A percentile compares a stretch with the other conserved stretches of the same genome.
Conservation (phyloP, 1,140 invertebrate species). For the Oscheius sp. region DNA sequence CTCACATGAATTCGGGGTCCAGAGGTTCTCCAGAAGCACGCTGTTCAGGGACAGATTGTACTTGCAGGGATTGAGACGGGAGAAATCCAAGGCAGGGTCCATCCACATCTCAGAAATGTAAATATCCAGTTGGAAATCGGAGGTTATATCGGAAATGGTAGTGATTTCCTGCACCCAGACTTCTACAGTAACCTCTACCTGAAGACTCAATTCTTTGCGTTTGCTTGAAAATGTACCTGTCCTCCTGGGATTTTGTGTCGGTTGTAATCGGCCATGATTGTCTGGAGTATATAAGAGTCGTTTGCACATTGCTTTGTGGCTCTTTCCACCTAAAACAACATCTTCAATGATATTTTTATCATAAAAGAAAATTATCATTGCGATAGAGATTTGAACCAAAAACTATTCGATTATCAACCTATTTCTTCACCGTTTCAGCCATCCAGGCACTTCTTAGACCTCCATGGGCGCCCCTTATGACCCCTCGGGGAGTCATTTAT, state of each 20-base stretch:
- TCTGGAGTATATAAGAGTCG: slow-evolving; percentile 58
- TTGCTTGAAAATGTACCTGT: slow-evolving; percentile 33
- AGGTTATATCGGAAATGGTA: slow-evolving; percentile 58
- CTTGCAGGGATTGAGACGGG: slow-evolving; percentile 57
- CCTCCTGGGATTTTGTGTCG: slow-evolving; percentile 59
- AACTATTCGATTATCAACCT: no score
- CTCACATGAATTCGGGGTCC: slow-evolving; percentile 44
- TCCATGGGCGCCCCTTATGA: no score
- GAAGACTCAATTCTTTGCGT: neutral
- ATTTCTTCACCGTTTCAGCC: no score
- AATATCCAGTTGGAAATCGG: slow-evolving; percentile 59
- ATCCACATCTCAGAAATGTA: slow-evolving; percentile 60
- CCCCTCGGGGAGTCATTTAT: no score
- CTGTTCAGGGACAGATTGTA: slow-evolving; percentile 59
- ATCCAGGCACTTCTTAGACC: no score
- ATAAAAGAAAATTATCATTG: no score
- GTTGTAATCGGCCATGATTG: slow-evolving; percentile 55
- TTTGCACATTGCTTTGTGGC: slow-evolving; percentile 48
- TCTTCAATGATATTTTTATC: slow-evolving; percentile 3
- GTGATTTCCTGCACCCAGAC: slow-evolving; percentile 61
- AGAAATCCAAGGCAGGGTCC: slow-evolving; percentile 53
- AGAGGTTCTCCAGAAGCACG: slow-evolving; percentile 56
- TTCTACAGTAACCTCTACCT: slow-evolving; percentile 47
- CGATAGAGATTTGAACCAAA: no score
- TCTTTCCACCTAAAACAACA: slow-evolving; percentile 31